A percentile compares a stretch with the other conserved stretches of the same genome.
Conservation (phyloP, 37 sponge, comb jelly and placozoan species). For the Amphimedon queenslandica region DNA sequence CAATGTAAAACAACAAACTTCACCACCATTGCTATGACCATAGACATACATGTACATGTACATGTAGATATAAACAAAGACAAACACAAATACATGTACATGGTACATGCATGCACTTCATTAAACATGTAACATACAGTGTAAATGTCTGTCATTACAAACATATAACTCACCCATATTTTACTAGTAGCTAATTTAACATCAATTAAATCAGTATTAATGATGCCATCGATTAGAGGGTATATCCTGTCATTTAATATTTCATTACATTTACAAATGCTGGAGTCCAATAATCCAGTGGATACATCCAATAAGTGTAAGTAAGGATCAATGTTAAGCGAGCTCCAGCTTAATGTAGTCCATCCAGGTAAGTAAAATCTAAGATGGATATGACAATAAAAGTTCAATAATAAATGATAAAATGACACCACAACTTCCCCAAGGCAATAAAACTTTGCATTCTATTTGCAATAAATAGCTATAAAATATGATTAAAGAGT, state of each 20-base stretch:
- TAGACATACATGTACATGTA: constrained; percentile 6
- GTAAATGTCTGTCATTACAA: not conserved
- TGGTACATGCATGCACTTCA: not conserved
- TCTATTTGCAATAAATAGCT: no score
- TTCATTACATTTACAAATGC: constrained; percentile 8
- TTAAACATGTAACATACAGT: not conserved
- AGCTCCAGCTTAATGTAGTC: constrained; percentile 87
- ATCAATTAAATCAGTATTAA: constrained; percentile 38
- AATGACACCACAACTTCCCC: not conserved
- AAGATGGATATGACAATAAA: no score
- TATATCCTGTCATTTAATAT: constrained; percentile 39
- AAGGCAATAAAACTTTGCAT: no score
- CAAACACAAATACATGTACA: no score
- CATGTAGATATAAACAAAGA: not conserved
- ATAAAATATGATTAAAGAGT: no score
- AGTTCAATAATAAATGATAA: no score
- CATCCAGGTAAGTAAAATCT: constrained; percentile 74
- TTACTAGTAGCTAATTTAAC: constrained; percentile 18
- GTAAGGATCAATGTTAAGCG: constrained; percentile 91
- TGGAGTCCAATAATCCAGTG: constrained; percentile 19
- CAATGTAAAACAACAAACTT: no score
- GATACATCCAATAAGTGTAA: constrained; percentile 49
- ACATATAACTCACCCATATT: constrained; percentile 73
- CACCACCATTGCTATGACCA: no score
- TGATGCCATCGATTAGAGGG: constrained; percentile 16